Base-by-base conservation (phyloP, 23 tunicate genomes). In the Trididemnum miniatum region DNA sequence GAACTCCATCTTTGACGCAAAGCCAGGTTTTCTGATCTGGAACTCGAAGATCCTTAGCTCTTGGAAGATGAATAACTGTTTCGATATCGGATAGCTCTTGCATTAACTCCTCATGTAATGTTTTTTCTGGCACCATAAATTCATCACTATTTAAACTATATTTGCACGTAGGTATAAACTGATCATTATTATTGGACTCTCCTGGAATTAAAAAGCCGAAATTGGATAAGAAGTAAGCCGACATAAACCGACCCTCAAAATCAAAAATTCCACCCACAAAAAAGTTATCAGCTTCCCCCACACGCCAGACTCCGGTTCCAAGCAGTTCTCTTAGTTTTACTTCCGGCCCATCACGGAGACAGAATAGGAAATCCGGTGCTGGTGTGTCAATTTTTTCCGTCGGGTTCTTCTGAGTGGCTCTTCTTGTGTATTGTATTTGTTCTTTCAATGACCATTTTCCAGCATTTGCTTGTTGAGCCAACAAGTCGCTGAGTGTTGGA, bases 1-100 rank as follows among this genome's bases (percentile, higher is more conserved):
- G 30, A 15, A 32, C 82, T 1, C 77, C 89, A 2, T 76, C 77
- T 39, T 66, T 85, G 27, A 85, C 89, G 40, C 89, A 85, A n/a
- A 27, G 60, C 89, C 89, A 85, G 0, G 64, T 34, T 12, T 38
- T 73, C 32, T 67, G 75, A 27, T 25, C 59, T 37, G 29, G 57
- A 73, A n/a, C 12, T 23, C 79, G 79, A 5, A 73, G 12, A 38
- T 73, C 79, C 12, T 38, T 29, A 18, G 79, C 79, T 38, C 31
- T 23, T 22, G 79, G 79, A 9, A 73, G 24, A 1, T 54, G 35
- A 23, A 82, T 25, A 29, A 34, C 31, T 20, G 0, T 31, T 78
- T 12, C n/a, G 18, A 67, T 67, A 38, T 67, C 75, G 2, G 4
- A 12, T 4, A 67, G 4, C 38, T 67, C 75, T 67, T 67, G 75